These are phyloP conservation scores for Cydia strobilella DNA, from an alignment of 1,140 invertebrate species.

Conservation along the genomic window DNA sequence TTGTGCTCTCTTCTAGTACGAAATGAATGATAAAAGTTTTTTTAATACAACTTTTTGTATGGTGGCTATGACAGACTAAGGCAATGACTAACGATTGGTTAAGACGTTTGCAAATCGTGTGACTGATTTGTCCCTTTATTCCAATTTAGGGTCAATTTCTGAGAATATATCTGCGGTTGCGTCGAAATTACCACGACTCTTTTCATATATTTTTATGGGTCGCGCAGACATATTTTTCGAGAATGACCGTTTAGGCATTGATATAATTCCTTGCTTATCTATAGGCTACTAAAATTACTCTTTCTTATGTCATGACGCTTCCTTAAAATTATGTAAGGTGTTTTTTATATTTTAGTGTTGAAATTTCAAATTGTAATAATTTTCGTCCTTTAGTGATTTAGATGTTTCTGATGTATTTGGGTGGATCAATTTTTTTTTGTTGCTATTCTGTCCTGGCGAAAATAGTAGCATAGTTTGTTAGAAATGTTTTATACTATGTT, in stretches of 20 bases:
- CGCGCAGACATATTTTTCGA: too few species aligned
- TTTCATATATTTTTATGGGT: too few species aligned
- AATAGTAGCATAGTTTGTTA: too few species aligned
- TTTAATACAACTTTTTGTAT: background rate
- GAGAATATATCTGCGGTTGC: too few species aligned
- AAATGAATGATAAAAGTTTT: background rate
- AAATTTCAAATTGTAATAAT: conserved; percentile 25
- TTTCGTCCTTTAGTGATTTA: conserved; percentile 23
- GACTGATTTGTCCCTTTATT: background rate
- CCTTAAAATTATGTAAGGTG: conserved; percentile 28
- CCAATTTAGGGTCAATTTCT: background rate
- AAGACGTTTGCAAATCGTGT: background rate
- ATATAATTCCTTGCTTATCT: conserved; percentile 11
- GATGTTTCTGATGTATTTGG: conserved; percentile 2
- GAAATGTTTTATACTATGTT: too few species aligned
- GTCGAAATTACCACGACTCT: too few species aligned
- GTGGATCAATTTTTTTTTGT: too few species aligned
- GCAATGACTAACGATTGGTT: background rate
- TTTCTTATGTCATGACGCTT: conserved; percentile 18
- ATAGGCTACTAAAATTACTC: conserved; percentile 11
- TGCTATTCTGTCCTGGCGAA: too few species aligned
- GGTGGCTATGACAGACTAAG: background rate
- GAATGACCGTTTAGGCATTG: background rate
- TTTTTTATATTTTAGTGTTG: conserved; percentile 17
- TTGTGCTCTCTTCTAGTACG: background rate